Base-by-base conservation (phyloP, 2,888 invertebrate species). In the Brenthis daphne region DNA sequence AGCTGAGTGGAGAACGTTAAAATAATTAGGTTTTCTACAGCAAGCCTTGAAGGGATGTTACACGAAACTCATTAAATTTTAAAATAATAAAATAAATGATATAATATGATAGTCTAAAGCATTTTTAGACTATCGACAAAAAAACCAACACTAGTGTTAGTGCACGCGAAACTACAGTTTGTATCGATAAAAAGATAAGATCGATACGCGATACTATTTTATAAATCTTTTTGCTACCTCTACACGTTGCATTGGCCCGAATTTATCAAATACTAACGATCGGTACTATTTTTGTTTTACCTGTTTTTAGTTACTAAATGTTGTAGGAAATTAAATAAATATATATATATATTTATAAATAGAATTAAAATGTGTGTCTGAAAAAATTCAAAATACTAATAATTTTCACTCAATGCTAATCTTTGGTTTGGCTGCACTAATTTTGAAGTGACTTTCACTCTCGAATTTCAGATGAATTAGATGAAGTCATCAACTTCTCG, bases 141-240 rank as follows among this genome's bases (percentile, higher is more conserved):
- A 20, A 55, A 63, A 61, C 16, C 77, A 78, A 68, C 78, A 76
- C 79, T 78, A 77, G 65, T 73, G 79, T 57, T 57, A 24, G 61
- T 69, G 72, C 88, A 88, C 87, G 88, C 89, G 80, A 89, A 83
- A 84, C 77, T 87, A 85, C 84, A 89, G 80, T 88, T 88, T 85
- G 77, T 81, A 78, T 82, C 81, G 82, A 85, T 83, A 80, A 69
- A 67, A 74, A 80, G 80, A 82, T 82, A 76, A 75, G 75, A 79
- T 79, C 80, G 80, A 81, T 82, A 80, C 76, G 79, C 74, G 80
- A 80, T 85, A 84, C 83, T 85, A 85, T 87, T 88, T 87, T 60
- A 50, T 60, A 82, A 85, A 89, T 85, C 85, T 83, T 82, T 79
- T 82, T 79, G 79, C 63, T 63, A 54, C 53, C 33, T 43, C 53